Conservation (phyloP, 2,797 vertebrate genomes). For the Molossus molossus region DNA sequence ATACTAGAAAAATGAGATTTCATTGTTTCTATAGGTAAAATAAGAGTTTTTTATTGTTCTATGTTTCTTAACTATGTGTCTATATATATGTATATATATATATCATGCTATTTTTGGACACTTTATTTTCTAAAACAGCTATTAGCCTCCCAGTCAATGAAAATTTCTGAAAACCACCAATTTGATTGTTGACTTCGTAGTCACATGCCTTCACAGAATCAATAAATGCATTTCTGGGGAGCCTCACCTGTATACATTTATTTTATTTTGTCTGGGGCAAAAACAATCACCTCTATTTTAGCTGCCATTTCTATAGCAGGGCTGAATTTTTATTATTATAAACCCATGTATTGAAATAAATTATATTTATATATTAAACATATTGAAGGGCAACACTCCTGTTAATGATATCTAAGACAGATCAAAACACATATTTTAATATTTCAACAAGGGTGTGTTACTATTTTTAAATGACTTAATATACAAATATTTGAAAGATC, state of each 20-base stretch:
- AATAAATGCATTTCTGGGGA: neutral
- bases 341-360: neutral
- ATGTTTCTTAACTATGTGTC: neutral
- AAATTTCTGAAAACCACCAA: constrained; percentile 9
- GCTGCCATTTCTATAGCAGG: neutral
- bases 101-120: neutral
- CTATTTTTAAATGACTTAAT: neutral
- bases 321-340: neutral
- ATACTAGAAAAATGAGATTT: neutral
- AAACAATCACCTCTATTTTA: neutral
- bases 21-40: neutral
- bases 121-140: neutral
- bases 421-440: neutral
- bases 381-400: neutral
- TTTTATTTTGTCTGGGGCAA: neutral
- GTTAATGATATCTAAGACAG: neutral
- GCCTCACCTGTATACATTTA: neutral
- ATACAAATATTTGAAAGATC: neutral
- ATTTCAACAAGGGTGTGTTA: neutral
- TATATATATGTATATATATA: neutral
- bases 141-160: neutral
- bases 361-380: neutral
- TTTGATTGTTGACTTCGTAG: neutral
- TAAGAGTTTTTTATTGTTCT: neutral
- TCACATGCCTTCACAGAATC: neutral